These are phyloP conservation scores for Torymus auratus DNA, from an alignment of 2,888 invertebrate species.

Conservation along the genomic window DNA sequence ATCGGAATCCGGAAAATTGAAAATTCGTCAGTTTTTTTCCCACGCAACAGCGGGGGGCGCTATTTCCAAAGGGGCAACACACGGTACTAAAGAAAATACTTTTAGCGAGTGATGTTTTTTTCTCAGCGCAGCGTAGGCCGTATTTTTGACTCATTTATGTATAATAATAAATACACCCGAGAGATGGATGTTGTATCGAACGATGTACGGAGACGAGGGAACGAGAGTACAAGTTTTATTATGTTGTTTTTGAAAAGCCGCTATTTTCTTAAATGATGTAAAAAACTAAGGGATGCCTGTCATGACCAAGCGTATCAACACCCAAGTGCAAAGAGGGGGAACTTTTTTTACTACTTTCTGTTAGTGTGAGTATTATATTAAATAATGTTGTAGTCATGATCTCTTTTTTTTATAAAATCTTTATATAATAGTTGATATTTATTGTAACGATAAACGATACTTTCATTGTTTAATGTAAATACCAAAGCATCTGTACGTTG, in stretches of 20 bases:
- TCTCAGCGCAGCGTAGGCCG: too few species aligned
- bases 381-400: slow-evolving; percentile 24
- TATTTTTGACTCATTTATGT: background rate
- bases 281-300: background rate
- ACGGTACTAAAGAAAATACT: too few species aligned
- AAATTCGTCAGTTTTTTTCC: too few species aligned
- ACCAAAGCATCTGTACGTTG: slow-evolving; percentile 27
- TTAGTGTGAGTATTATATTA: slow-evolving; percentile 20
- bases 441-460: slow-evolving; percentile 19
- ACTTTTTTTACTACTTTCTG: slow-evolving; percentile 39
- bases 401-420: slow-evolving; percentile 39
- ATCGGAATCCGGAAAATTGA: too few species aligned
- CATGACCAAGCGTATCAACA: background rate
- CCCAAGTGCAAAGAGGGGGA: background rate
- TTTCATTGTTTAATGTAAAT: slow-evolving; percentile 46
- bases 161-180: background rate
- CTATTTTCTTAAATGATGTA: slow-evolving; percentile 43
- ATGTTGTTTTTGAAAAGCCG: slow-evolving; percentile 32
- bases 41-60: too few species aligned
- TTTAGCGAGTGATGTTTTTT: too few species aligned
- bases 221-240: slow-evolving; percentile 5
- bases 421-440: slow-evolving; percentile 35
- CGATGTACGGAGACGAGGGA: background rate
- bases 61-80: too few species aligned
- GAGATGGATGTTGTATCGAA: background rate